phyloP scores from a whole-genome alignment of 2,888 invertebrate species.

The Brachypalpus laphriformis region DNA sequence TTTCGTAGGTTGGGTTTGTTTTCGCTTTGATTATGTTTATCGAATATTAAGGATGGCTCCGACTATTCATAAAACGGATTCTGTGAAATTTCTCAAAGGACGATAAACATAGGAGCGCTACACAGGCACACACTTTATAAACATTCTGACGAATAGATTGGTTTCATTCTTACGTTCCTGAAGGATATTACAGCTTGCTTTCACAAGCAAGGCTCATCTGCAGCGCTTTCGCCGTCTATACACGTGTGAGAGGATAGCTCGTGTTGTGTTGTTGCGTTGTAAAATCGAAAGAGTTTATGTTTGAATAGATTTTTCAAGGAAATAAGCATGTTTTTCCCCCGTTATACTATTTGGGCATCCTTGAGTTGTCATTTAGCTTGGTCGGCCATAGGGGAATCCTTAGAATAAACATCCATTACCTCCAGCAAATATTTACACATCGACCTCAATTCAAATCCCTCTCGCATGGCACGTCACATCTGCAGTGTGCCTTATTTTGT shows the following conservation, averaged over 20 bases:
- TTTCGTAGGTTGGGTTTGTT: not conserved
- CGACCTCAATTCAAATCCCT: conserved; percentile 72
- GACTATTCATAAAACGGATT: conserved; percentile 1
- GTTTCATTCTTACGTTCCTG: not conserved
- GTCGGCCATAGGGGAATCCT: conserved; percentile 65
- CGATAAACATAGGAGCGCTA: conserved; percentile 4
- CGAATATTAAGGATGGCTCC: conserved; percentile 42
- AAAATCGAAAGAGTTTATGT: conserved; percentile 65
- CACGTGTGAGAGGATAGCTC: not conserved
- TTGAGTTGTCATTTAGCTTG: conserved; percentile 69
- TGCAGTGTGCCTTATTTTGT: conserved; percentile 30
- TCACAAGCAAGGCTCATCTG: too few relatives aligned
- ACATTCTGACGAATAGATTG: conserved; percentile 27
- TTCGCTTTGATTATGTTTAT: conserved; percentile 51
- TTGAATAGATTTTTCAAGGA: conserved; percentile 63
- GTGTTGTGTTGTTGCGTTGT: conserved; percentile 36
- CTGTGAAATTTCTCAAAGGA: conserved; percentile 30
- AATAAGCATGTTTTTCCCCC: conserved; percentile 51
- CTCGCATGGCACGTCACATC: conserved; percentile 28
- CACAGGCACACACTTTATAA: conserved; percentile 32
- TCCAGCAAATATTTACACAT: conserved; percentile 73
- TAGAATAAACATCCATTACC: conserved; percentile 74
- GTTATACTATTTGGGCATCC: conserved; percentile 47
- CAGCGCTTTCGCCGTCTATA: too few relatives aligned
- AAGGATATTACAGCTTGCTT: not conserved